These are phyloP conservation scores for Triplophysa dalaica DNA, from an alignment of 2,113 vertebrate genomes.

Conservation along the genomic window DNA sequence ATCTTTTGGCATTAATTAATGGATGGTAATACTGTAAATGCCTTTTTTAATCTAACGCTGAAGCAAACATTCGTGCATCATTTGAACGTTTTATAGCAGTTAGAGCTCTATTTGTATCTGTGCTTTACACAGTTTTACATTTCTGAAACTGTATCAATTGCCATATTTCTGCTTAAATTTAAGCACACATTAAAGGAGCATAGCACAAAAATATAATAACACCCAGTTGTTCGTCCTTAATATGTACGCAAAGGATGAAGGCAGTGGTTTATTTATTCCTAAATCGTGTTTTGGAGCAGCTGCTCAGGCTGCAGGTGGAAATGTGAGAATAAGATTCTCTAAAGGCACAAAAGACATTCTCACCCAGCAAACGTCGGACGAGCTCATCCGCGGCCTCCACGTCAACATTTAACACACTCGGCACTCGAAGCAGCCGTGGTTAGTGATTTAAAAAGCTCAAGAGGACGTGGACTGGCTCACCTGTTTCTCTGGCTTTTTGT, in stretches of 20 bases:
- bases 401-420: background rate
- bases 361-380: background rate
- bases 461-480: slow-evolving; percentile 22
- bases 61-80: slow-evolving; percentile 11
- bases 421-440: slow-evolving; percentile 6
- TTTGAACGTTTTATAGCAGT: background rate
- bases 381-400: background rate
- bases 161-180: background rate
- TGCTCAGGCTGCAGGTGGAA: slow-evolving; percentile 19
- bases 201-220: background rate
- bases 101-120: no score
- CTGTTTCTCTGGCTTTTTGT: slow-evolving; percentile 34
- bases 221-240: slow-evolving; percentile 6
- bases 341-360: background rate
- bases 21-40: slow-evolving; percentile 35
- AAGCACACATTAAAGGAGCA: background rate
- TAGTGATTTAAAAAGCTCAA: background rate
- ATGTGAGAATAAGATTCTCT: background rate
- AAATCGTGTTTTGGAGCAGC: slow-evolving; percentile 11
- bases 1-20: slow-evolving; percentile 29
- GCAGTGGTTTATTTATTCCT: slow-evolving; percentile 26
- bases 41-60: background rate
- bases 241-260: background rate
- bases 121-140: background rate
- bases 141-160: background rate